A percentile compares a stretch with the other conserved stretches of the same genome.
phyloP scores from a whole-genome alignment of 2,888 invertebrate species.

The Lymantria monacha region DNA sequence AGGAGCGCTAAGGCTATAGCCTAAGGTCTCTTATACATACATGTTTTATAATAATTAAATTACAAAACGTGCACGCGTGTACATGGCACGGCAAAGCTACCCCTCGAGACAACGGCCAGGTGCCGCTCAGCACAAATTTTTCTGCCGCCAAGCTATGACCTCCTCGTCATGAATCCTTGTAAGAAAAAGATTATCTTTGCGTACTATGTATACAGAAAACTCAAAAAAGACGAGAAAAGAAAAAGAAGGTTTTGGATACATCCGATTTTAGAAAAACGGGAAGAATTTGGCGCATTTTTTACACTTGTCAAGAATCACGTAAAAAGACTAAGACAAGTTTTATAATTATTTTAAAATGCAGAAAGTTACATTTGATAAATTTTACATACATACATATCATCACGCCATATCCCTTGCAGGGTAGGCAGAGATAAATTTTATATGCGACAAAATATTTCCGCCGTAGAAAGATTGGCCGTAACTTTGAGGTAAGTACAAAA shows the following conservation, averaged over 20 bases:
- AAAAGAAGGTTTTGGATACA: conserved; percentile 8
- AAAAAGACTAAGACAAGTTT: not conserved
- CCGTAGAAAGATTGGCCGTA: too few relatives aligned
- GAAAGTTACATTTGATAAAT: too few relatives aligned
- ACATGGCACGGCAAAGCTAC: conserved; percentile 12
- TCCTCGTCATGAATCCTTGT: not conserved
- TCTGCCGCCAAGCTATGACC: conserved; percentile 1
- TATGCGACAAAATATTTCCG: too few relatives aligned
- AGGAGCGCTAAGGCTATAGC: too few relatives aligned
- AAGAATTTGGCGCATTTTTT: conserved; percentile 23
- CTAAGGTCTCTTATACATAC: too few relatives aligned
- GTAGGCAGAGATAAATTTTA: too few relatives aligned
- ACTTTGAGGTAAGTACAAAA: too few relatives aligned
- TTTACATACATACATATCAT: too few relatives aligned
- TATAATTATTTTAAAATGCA: not conserved
- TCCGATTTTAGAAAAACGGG: conserved; percentile 27
- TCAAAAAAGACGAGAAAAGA: not conserved
- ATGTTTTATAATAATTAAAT: too few relatives aligned
- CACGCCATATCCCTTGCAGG: too few relatives aligned
- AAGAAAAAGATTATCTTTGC: conserved; percentile 1
- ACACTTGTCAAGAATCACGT: conserved; percentile 19
- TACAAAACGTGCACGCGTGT: conserved; percentile 12
- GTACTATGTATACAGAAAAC: not conserved
- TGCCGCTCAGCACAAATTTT: conserved; percentile 10
- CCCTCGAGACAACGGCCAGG: conserved; percentile 9